Evolutionary conservation across 2,797 vertebrate genomes (phyloP).

Genomic region (Schizothorax lantsangensis): DNA sequence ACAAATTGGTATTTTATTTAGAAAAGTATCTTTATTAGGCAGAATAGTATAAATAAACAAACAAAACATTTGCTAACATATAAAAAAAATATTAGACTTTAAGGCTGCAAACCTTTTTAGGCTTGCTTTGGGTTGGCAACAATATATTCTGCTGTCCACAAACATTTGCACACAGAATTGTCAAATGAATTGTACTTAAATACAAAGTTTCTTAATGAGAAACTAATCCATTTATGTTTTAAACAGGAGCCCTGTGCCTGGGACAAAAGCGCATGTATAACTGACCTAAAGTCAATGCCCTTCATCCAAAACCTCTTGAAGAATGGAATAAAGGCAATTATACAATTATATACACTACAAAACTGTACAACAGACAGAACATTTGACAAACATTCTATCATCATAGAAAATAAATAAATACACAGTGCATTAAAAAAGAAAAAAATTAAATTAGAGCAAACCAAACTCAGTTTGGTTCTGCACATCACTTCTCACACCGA

Average conservation of each 20-base stretch:
- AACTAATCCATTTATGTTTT: constrained; percentile 65
- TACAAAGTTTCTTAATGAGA: constrained; percentile 68
- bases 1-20: constrained; percentile 52
- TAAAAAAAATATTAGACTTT: constrained; percentile 54
- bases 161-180: constrained; percentile 82
- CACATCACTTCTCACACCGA: constrained; percentile 67
- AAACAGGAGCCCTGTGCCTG: constrained; percentile 78
- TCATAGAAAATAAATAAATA: constrained; percentile 86
- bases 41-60: constrained; percentile 74
- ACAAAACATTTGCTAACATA: constrained; percentile 63
- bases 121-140: constrained; percentile 72
- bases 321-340: constrained; percentile 68
- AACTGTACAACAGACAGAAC: constrained; percentile 73
- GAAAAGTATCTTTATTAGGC: constrained; percentile 69
- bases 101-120: constrained; percentile 48
- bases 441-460: constrained; percentile 80
- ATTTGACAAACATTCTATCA: constrained; percentile 77
- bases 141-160: constrained; percentile 75
- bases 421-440: constrained; percentile 81
- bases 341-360: constrained; percentile 73
- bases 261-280: constrained; percentile 77
- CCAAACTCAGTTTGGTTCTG: constrained; percentile 80
- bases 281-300: constrained; percentile 67
- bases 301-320: constrained; percentile 65
- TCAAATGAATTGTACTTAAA: constrained; percentile 79